These are phyloP conservation scores for Isotomurus palustris DNA, from an alignment of 2,888 invertebrate genomes.

Conservation along the genomic window DNA sequence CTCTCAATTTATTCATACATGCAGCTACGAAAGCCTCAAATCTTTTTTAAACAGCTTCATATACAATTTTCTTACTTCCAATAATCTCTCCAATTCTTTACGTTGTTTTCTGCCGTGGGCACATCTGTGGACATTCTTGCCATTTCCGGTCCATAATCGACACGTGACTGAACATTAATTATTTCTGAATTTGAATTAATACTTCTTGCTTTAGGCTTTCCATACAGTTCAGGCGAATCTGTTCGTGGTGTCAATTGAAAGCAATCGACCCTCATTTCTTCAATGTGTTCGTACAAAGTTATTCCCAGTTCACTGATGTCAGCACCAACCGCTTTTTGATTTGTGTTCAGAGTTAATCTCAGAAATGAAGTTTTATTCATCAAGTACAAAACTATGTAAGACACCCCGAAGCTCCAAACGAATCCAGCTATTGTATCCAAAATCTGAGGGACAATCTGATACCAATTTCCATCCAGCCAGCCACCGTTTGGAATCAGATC, in stretches of 20 bases:
- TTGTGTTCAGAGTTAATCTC: conserved; percentile 10
- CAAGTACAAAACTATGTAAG: conserved; percentile 12
- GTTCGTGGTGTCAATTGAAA: conserved; percentile 28
- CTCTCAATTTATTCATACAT: too few relatives aligned
- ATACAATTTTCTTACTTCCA: too few relatives aligned
- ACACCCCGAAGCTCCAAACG: not conserved
- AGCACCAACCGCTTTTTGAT: conserved; percentile 9
- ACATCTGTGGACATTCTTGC: conserved; percentile 12
- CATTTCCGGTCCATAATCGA: too few relatives aligned
- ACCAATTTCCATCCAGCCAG: conserved; percentile 32
- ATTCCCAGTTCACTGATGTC: conserved; percentile 25
- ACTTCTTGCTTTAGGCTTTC: too few relatives aligned
- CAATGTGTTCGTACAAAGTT: conserved; percentile 27
- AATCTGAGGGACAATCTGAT: conserved; percentile 26
- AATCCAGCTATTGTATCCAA: conserved; percentile 3
- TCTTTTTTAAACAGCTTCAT: too few relatives aligned
- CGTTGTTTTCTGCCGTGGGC: conserved; percentile 14
- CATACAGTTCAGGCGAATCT: conserved; percentile 27
- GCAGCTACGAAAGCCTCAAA: too few relatives aligned
- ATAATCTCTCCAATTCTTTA: conserved; percentile 3
- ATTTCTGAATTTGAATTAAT: too few relatives aligned
- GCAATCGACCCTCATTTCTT: conserved; percentile 25
- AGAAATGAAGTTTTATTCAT: conserved; percentile 31
- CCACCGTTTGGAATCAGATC: conserved; percentile 11
- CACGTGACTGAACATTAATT: too few relatives aligned